Evolutionary conservation across 2,888 invertebrate species (phyloP).

Genomic region (Mimumesa dahlbomi): DNA sequence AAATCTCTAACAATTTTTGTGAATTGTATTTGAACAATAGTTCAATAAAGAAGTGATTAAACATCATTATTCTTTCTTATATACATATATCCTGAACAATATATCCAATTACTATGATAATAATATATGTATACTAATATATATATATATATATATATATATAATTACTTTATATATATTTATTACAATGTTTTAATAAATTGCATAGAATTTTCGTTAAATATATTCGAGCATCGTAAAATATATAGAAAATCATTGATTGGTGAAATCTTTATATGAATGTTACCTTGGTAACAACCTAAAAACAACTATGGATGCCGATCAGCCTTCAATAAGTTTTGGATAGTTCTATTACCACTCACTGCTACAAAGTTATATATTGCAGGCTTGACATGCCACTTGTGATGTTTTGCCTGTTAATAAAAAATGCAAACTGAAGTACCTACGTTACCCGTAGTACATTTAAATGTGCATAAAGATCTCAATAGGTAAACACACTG

Average conservation of each 20-base stretch:
- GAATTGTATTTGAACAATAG: not conserved
- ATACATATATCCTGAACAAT: no score
- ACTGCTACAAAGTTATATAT: constrained; percentile 26
- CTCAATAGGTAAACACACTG: constrained; percentile 75
- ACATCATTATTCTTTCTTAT: no score
- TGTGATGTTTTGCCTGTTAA: constrained; percentile 41
- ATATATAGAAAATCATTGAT: constrained; percentile 40
- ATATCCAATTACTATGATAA: no score
- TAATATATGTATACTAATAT: no score
- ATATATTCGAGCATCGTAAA: not conserved
- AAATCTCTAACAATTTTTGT: not conserved
- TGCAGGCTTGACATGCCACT: constrained; percentile 43
- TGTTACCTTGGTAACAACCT: constrained; percentile 70
- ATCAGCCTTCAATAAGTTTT: constrained; percentile 61
- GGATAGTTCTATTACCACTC: constrained; percentile 40
- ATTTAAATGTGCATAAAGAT: constrained; percentile 69
- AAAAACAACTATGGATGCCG: constrained; percentile 75
- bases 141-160: not conserved
- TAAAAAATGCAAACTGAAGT: constrained; percentile 78
- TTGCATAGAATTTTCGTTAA: not conserved
- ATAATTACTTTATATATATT: no score
- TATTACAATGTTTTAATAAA: no score
- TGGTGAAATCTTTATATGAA: constrained; percentile 48
- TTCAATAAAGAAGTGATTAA: no score
- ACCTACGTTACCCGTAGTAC: constrained; percentile 75